Evolutionary conservation across 2,113 vertebrate species (phyloP).

Genomic region (Rousettus leschenaultii): DNA sequence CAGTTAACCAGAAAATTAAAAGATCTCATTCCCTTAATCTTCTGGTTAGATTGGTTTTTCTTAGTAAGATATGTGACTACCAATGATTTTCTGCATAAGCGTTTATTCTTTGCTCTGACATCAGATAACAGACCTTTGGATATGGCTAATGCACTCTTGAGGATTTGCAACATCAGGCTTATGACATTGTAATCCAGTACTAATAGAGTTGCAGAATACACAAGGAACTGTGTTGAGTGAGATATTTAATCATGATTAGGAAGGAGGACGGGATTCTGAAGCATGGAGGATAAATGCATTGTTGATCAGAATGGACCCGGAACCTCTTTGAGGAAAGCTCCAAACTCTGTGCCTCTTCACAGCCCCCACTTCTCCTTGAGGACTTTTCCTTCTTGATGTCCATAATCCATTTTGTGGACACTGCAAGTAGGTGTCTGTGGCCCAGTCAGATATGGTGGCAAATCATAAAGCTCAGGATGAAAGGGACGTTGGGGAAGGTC

Average conservation of each 20-base stretch:
- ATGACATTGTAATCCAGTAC: background rate
- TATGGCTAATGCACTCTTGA: background rate
- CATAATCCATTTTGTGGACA: background rate
- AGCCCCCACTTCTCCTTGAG: background rate
- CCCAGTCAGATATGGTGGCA: accelerated
- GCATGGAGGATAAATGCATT: background rate
- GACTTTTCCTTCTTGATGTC: background rate
- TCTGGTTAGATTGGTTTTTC: background rate
- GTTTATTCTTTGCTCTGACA: background rate
- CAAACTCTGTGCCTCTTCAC: background rate
- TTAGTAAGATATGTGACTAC: background rate
- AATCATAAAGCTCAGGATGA: accelerated
- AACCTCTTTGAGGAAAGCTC: background rate
- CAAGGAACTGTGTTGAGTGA: background rate
- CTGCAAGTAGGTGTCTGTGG: background rate
- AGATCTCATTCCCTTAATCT: background rate
- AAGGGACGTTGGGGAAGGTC: background rate
- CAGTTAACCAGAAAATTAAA: background rate
- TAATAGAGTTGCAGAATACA: background rate
- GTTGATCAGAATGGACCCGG: background rate
- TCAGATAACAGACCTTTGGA: accelerated
- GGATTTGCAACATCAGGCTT: too few relatives aligned
- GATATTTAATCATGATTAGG: accelerated
- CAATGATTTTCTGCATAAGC: background rate
- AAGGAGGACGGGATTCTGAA: background rate